phyloP scores from a whole-genome alignment of 2,113 vertebrate genomes.

The Procavia capensis region DNA sequence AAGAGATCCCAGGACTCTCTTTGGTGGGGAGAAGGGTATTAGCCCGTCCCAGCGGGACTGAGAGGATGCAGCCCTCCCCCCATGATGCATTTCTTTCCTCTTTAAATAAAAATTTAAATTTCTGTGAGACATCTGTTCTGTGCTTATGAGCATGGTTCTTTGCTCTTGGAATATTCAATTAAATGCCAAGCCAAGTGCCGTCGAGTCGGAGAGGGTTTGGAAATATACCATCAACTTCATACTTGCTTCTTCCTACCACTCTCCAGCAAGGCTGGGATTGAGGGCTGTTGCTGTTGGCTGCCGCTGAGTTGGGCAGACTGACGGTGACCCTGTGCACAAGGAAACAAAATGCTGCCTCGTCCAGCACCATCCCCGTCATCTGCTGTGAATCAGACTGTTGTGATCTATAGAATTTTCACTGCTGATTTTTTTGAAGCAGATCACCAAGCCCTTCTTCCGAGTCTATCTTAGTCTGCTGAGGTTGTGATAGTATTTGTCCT shows the following conservation, averaged over 20 bases:
- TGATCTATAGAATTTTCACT: not conserved
- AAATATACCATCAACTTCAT: slow-evolving; percentile 5
- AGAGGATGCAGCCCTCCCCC: not conserved
- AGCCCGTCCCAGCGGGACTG: slow-evolving; percentile 50
- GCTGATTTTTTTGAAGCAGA: not conserved
- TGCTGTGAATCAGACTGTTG: not conserved
- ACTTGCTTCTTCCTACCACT: accelerated
- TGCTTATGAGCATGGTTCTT: slow-evolving; percentile 69
- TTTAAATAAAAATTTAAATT: not conserved
- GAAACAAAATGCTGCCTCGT: not conserved
- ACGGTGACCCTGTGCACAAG: not conserved
- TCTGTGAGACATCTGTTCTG: not conserved
- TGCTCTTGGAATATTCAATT: slow-evolving; percentile 69
- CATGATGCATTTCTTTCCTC: not conserved
- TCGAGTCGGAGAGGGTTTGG: no score
- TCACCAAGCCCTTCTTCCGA: not conserved
- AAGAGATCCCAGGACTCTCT: slow-evolving; percentile 41
- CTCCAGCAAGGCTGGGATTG: not conserved
- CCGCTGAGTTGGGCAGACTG: not conserved
- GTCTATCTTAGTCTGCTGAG: not conserved
- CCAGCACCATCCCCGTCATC: not conserved
- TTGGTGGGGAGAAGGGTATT: slow-evolving; percentile 49
- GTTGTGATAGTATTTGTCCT: no score
- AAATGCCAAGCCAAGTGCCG: no score
- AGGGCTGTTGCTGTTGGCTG: not conserved